Percentiles rank a stretch among this genome's conserved stretches.
phyloP scores from a whole-genome alignment of 2,797 vertebrate genomes.

The Distichodus sexfasciatus region DNA sequence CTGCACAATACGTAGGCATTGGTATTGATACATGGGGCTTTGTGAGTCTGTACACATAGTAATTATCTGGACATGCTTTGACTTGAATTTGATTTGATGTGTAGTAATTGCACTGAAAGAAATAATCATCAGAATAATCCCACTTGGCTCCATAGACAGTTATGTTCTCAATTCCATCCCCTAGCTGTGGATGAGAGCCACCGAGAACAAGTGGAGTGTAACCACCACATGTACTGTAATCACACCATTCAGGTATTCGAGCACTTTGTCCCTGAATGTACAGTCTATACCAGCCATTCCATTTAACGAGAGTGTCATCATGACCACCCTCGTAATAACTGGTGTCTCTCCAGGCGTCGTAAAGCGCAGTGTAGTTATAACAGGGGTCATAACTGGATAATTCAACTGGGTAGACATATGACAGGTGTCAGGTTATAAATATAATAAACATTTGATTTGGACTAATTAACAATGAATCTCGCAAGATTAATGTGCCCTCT shows the following conservation, averaged over 20 bases:
- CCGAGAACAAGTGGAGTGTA: fast-evolving
- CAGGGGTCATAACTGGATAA: constrained; percentile 2
- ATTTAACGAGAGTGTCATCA: not conserved
- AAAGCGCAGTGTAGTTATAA: not conserved
- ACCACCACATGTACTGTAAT: not conserved
- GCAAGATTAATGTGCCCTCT: no score
- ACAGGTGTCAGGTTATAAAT: not conserved
- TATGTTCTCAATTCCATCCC: constrained; percentile 36
- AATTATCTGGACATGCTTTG: constrained; percentile 36
- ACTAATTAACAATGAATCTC: no score
- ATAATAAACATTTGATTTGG: not conserved
- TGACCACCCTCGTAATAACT: not conserved
- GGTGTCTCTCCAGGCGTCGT: not conserved
- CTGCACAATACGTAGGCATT: constrained; percentile 13
- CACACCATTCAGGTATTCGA: constrained; percentile 20
- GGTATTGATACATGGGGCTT: not conserved
- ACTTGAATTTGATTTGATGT: not conserved
- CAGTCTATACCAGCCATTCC: no score
- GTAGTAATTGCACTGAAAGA: no score
- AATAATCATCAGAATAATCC: not conserved
- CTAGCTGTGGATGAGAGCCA: constrained; percentile 18
- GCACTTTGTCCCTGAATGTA: not conserved
- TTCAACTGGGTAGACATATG: not conserved
- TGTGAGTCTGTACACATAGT: constrained; percentile 33
- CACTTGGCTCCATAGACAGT: constrained; percentile 18